Percentiles rank a stretch among this genome's conserved stretches.
These are phyloP conservation scores for Drosophila mauritiana DNA, from an alignment of 1,140 invertebrate species.

Conservation along the genomic window DNA sequence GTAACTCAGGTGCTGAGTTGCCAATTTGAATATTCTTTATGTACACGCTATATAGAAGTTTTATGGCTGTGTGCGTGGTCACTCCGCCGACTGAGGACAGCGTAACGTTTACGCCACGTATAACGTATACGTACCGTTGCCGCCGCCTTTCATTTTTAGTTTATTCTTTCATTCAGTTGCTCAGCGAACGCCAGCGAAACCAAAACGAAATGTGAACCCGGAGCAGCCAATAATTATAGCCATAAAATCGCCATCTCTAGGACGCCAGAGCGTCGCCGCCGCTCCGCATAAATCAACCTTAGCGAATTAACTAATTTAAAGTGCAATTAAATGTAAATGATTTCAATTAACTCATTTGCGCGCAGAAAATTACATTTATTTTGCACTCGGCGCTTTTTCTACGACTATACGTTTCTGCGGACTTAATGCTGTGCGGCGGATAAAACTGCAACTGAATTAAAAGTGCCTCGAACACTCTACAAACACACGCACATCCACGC, in stretches of 20 bases:
- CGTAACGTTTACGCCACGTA: constrained; percentile 43
- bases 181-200: constrained; percentile 70
- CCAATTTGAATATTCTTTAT: constrained; percentile 78
- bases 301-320: constrained; percentile 77
- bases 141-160: constrained; percentile 10
- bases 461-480: constrained; percentile 59
- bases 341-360: constrained; percentile 78
- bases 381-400: constrained; percentile 30
- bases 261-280: background rate
- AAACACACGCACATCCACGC: constrained; percentile 19
- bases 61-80: constrained; percentile 41
- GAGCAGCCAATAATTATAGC: constrained; percentile 21
- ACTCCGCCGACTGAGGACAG: constrained; percentile 52
- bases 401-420: constrained; percentile 28
- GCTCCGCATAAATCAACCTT: constrained; percentile 38
- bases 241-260: background rate
- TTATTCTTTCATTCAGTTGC: constrained; percentile 57
- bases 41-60: constrained; percentile 37
- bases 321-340: constrained; percentile 80
- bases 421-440: constrained; percentile 71
- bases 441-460: constrained; percentile 81
- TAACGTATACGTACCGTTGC: constrained; percentile 43
- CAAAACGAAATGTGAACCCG: constrained; percentile 55
- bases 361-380: constrained; percentile 75
- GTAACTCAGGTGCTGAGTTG: constrained; percentile 51